These are phyloP conservation scores for Pentalonia nigronervosa DNA, from an alignment of 1,140 invertebrate genomes.

Conservation along the genomic window DNA sequence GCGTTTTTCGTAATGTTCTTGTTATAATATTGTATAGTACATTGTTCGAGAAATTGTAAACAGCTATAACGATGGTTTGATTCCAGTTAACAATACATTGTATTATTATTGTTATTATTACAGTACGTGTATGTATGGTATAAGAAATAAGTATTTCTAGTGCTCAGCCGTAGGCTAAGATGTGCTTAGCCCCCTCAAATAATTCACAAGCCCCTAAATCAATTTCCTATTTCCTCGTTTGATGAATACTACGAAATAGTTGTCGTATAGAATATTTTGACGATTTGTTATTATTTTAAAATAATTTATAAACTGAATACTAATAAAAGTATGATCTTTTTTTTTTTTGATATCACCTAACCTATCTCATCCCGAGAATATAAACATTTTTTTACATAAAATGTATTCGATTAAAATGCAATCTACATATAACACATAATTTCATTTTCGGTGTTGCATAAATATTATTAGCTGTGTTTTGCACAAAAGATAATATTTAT, in stretches of 20 bases:
- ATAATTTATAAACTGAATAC: neutral
- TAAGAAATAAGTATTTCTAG: neutral
- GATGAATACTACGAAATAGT: neutral
- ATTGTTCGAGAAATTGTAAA: conserved; percentile 2
- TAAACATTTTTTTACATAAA: neutral
- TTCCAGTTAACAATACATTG: neutral
- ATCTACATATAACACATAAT: neutral
- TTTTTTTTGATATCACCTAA: neutral
- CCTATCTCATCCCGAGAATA: neutral
- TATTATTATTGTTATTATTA: neutral
- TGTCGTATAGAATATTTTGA: neutral
- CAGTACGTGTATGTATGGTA: neutral
- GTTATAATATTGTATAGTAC: neutral
- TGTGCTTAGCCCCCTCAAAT: neutral
- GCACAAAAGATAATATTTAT: neutral
- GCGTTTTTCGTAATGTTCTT: neutral
- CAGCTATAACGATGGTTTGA: neutral
- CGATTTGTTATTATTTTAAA: neutral
- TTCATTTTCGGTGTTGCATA: neutral
- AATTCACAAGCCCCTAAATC: neutral
- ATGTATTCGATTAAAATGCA: neutral
- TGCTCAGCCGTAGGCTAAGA: neutral
- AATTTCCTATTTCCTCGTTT: neutral
- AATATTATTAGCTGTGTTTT: neutral
- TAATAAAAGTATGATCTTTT: neutral